phyloP scores from a whole-genome alignment of 2,888 invertebrate species.

The Conomelus anceps region DNA sequence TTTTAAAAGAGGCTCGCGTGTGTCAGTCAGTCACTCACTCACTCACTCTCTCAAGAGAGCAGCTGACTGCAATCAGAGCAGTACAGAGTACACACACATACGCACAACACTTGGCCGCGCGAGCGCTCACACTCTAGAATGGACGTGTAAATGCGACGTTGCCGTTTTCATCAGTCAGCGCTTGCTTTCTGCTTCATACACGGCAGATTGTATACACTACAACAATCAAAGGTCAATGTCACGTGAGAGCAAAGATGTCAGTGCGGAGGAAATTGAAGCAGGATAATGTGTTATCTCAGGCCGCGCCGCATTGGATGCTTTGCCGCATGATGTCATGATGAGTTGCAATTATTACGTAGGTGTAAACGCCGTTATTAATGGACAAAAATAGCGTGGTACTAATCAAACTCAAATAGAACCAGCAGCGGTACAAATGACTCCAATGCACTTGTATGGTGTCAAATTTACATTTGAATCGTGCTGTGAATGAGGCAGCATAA shows the following conservation, averaged over 20 bases:
- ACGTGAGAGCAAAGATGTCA: neutral
- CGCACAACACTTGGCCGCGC: neutral
- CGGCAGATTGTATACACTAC: neutral
- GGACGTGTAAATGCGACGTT: neutral
- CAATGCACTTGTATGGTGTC: too few relatives aligned
- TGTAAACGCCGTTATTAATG: neutral
- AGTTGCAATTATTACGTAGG: neutral
- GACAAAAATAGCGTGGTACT: neutral
- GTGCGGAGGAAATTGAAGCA: neutral
- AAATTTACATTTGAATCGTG: too few relatives aligned
- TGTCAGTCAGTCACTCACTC: neutral
- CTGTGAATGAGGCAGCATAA: too few relatives aligned
- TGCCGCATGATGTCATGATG: neutral
- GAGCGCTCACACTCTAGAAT: neutral
- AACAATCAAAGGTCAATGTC: neutral
- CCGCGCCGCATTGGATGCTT: too few relatives aligned
- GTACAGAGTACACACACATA: too few relatives aligned
- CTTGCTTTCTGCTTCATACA: neutral
- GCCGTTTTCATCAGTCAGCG: neutral
- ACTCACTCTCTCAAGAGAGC: too few relatives aligned
- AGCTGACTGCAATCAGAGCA: neutral
- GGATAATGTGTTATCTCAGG: too few relatives aligned
- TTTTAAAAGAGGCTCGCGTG: neutral
- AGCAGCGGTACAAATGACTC: neutral
- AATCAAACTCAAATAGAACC: neutral